Base-by-base conservation (phyloP, 2,888 invertebrate species). In the Melolontha melolontha region DNA sequence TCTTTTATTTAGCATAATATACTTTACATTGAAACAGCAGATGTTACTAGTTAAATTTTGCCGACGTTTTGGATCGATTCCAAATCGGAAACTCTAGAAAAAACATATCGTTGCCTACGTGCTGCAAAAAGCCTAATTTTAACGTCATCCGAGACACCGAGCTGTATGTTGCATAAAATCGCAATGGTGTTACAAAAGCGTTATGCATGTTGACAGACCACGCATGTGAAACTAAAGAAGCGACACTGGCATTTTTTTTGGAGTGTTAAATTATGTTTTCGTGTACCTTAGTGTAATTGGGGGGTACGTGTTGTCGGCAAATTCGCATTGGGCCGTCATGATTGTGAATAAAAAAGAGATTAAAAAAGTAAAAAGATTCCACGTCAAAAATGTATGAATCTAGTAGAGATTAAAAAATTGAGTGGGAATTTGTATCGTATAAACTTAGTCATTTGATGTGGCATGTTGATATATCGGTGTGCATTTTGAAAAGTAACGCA, bases 221-320 rank as follows among this genome's bases (percentile, higher is more conserved):
- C 7, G 34, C 6, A 49, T 1, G 10, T 49, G 17, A 41, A 22
- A 62, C 12, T 34, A 42, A 11, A 62, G 59, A 34, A 47, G 49
- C 59, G 47, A 62, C 47, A 47, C 14, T 29, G 47, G 59, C 47
- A 62, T 42, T 62, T 34, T 34, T 62, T 34, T 10, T 44, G 47
- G 47, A 47, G 59, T 62, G 47, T 44, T 59, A 59, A 41, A 44
- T 59, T 12, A 44, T 59, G 47, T 62, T 62, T 6, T 64, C 74
- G 71, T 76, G 75, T 84, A 84, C 84, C 84, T 84, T 83, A 76
- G 71, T 65, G 74, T 80, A 78, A 80, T 77, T 79, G 79, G 83
- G 22, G 85, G 84, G 83, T 83, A 85, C 84, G 84, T 84, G 82
- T 82, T 83, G 84, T 82, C 82, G 17, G 49, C 55, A 49, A 47